Percentiles rank a stretch among this genome's conserved stretches.
phyloP scores from a whole-genome alignment of 2,797 vertebrate species.

The Phrynocephalus forsythii region DNA sequence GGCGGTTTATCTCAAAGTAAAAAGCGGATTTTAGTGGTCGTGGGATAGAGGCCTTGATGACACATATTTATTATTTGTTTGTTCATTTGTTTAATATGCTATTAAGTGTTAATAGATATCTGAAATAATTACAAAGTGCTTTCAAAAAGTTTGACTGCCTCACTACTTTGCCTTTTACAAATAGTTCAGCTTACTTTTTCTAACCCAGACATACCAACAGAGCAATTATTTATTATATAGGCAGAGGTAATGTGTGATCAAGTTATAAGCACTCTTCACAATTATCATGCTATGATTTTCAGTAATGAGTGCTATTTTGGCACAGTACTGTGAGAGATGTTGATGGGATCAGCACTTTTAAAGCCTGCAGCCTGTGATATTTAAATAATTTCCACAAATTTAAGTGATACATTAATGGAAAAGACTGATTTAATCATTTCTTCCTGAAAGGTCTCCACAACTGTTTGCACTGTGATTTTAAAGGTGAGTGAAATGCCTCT shows the following conservation, averaged over 20 bases:
- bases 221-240: conserved; percentile 38
- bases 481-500: conserved; percentile 28
- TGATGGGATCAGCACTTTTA: conserved; percentile 56
- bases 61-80: no score
- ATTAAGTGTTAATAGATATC: no score
- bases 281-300: conserved; percentile 48
- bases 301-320: conserved; percentile 54
- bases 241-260: conserved; percentile 40
- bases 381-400: conserved; percentile 58
- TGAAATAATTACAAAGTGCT: conserved; percentile 11
- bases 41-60: no score
- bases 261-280: conserved; percentile 53
- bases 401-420: conserved; percentile 46
- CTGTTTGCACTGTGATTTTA: conserved; percentile 43
- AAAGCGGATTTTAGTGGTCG: no score
- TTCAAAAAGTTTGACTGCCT: not conserved
- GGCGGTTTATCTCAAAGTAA: no score
- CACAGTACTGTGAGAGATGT: conserved; percentile 34
- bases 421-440: conserved; percentile 43
- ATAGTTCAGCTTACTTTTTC: conserved; percentile 21
- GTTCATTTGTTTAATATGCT: no score
- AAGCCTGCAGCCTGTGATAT: conserved; percentile 52
- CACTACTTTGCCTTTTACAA: conserved; percentile 8
- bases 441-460: conserved; percentile 49
- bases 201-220: conserved; percentile 25